Conservation (phyloP, 2,888 invertebrate genomes). For the Drosophila kanekoi region DNA sequence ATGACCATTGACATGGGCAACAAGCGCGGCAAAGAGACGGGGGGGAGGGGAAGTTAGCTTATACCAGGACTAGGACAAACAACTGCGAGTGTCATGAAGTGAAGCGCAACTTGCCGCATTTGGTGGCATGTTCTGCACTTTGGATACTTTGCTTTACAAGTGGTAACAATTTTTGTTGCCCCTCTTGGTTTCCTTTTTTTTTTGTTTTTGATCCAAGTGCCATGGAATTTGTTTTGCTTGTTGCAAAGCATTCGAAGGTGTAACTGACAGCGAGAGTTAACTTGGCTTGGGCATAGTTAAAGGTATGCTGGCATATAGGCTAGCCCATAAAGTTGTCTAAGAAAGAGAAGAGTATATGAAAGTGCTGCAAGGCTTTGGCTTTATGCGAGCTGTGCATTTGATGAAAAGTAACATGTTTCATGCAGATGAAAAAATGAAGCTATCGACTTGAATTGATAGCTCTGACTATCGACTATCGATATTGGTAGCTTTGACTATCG, state of each 20-base stretch:
- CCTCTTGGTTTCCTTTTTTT: not conserved
- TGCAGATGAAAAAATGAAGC: no score
- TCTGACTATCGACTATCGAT: no score
- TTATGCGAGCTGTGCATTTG: not conserved
- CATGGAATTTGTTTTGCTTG: conserved; percentile 72
- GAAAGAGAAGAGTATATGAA: not conserved
- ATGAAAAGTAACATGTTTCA: no score
- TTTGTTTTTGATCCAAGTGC: conserved; percentile 50
- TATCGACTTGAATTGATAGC: no score
- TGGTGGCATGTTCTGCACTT: conserved; percentile 46
- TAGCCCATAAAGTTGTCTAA: conserved; percentile 14
- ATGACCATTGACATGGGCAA: conserved; percentile 81
- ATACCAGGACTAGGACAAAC: conserved; percentile 37
- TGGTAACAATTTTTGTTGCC: conserved; percentile 56
- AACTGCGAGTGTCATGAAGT: conserved; percentile 52
- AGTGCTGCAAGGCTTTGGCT: not conserved
- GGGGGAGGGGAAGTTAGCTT: not conserved
- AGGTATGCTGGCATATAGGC: not conserved
- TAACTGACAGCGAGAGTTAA: conserved; percentile 19
- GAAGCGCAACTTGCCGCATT: conserved; percentile 61
- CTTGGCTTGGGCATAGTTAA: not conserved
- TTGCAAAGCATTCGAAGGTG: conserved; percentile 38
- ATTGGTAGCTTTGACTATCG: no score
- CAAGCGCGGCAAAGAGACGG: conserved; percentile 10
- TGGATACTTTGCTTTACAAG: conserved; percentile 66